Percentiles rank a stretch among this genome's conserved stretches.
These are phyloP conservation scores for Neolamprologus multifasciatus DNA, from an alignment of 2,797 vertebrate genomes.

Conservation along the genomic window DNA sequence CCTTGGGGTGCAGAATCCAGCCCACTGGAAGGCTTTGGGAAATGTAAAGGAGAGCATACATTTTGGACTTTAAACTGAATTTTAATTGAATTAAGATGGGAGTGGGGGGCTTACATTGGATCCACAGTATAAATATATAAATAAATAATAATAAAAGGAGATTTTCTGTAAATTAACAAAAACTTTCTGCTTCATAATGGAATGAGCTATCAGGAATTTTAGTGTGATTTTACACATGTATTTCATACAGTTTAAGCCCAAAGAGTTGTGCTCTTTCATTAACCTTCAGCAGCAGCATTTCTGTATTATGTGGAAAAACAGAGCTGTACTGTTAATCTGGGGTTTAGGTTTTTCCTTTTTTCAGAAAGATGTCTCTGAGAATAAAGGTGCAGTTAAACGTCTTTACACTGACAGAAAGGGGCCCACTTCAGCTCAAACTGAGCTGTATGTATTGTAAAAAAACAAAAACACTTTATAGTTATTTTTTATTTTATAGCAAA, in stretches of 20 bases:
- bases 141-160: background rate
- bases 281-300: background rate
- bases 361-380: background rate
- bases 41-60: background rate
- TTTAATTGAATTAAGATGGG: background rate
- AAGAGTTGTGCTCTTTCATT: background rate
- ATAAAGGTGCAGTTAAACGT: rapidly evolving
- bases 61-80: background rate
- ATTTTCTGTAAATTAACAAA: background rate
- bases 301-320: background rate
- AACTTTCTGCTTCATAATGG: background rate
- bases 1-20: rapidly evolving
- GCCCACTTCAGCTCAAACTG: background rate
- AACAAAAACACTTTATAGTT: background rate
- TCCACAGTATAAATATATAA: background rate
- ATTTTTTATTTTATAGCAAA: background rate
- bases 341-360: background rate
- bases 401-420: background rate
- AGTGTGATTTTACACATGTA: background rate
- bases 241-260: background rate
- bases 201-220: background rate
- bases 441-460: background rate
- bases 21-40: background rate
- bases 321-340: background rate
- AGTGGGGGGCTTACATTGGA: background rate